These are phyloP conservation scores for Drosophila setosimentum DNA, from an alignment of 2,888 invertebrate species.

Conservation along the genomic window DNA sequence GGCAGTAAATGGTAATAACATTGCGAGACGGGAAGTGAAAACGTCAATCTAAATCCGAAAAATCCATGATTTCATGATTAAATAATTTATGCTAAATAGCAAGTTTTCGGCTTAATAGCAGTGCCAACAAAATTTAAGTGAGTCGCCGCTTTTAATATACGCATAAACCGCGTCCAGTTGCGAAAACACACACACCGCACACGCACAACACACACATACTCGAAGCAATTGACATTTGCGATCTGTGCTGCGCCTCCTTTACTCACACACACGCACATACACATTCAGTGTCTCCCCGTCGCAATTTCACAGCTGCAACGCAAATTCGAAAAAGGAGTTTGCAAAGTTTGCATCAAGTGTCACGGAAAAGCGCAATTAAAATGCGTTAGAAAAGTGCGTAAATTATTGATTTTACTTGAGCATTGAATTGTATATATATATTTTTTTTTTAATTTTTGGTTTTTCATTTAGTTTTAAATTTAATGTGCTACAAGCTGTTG, in stretches of 20 bases:
- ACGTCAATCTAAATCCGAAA: slow-evolving; percentile 44
- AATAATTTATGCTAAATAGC: slow-evolving; percentile 25
- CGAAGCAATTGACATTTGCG: slow-evolving; percentile 47
- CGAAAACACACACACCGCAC: slow-evolving; percentile 15
- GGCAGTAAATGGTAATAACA: slow-evolving; percentile 62
- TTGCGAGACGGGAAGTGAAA: slow-evolving; percentile 64
- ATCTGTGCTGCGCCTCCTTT: slow-evolving; percentile 64
- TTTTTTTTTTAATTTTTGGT: not conserved
- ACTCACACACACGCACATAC: slow-evolving; percentile 40
- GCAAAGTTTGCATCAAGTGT: slow-evolving; percentile 27
- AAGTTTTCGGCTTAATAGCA: not conserved
- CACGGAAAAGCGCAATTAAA: slow-evolving; percentile 25
- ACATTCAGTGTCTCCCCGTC: slow-evolving; percentile 43
- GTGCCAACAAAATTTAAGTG: slow-evolving; percentile 4
- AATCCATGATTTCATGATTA: slow-evolving; percentile 33
- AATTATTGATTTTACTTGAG: slow-evolving; percentile 49
- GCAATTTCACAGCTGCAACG: slow-evolving; percentile 74
- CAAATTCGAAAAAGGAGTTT: slow-evolving; percentile 71
- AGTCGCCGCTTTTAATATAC: not conserved
- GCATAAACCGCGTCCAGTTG: slow-evolving; percentile 33
- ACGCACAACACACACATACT: slow-evolving; percentile 23
- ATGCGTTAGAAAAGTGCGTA: slow-evolving; percentile 55
- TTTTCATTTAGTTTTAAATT: slow-evolving; percentile 19
- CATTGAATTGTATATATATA: not conserved
- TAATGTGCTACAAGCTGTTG: slow-evolving; percentile 55